These are phyloP conservation scores for Pocillopora damicornis DNA, from an alignment of 64 coral and sea anemone genomes.

Conservation along the genomic window DNA sequence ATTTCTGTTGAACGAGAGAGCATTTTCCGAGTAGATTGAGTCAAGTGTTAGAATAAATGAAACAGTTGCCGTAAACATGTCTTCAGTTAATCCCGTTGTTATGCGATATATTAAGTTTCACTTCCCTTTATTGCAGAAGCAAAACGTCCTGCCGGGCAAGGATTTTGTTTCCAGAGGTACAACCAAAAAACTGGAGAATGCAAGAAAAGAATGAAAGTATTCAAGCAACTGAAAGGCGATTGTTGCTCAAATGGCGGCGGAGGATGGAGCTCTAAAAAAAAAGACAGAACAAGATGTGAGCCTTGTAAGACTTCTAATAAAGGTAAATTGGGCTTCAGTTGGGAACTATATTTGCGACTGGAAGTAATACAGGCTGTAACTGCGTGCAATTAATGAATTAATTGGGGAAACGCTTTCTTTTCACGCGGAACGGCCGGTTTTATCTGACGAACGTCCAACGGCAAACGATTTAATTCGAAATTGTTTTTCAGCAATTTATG, in stretches of 20 bases:
- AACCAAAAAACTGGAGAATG: conserved; percentile 12
- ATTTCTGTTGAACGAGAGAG: too few species aligned
- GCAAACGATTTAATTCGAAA: too few species aligned
- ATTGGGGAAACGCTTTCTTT: too few species aligned
- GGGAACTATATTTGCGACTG: background rate
- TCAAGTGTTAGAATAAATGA: background rate
- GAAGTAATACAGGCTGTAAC: too few species aligned
- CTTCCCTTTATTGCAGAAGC: background rate
- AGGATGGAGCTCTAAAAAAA: conserved; percentile 35
- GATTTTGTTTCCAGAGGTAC: conserved; percentile 36
- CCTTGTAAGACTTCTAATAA: conserved; percentile 5
- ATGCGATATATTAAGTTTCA: background rate
- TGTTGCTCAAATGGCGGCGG: conserved; percentile 38
- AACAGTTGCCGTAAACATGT: background rate
- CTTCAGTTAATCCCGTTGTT: too few species aligned
- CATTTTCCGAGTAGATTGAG: too few species aligned
- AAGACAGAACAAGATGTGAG: background rate
- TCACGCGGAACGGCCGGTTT: too few species aligned
- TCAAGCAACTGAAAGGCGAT: conserved; percentile 3
- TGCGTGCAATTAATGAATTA: too few species aligned
- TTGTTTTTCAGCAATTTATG: too few species aligned
- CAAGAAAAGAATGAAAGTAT: background rate
- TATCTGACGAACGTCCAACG: too few species aligned
- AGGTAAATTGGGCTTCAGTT: background rate
- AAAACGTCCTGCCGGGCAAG: background rate